Evolutionary conservation across 2,888 invertebrate species (phyloP), one percentile per base, ranked within the genome.

Genomic region (Micoletzkya japonica): DNA sequence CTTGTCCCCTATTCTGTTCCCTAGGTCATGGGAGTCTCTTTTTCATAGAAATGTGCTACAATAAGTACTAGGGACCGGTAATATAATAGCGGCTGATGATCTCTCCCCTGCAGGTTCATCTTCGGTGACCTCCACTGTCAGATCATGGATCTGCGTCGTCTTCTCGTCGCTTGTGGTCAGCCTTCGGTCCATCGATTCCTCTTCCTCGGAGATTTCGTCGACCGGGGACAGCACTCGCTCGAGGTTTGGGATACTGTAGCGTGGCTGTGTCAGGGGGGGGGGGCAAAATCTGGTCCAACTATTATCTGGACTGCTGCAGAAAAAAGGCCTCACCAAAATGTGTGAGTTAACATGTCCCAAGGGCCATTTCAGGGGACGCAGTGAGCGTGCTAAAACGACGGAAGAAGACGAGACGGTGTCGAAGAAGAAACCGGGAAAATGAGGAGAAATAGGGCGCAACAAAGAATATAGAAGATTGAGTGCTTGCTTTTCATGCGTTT

Each of bases 151-250:
- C 56, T 66, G 7, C 54, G 56, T 26, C 28, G 60, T 17, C 37
- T 60, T 4, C 30, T 60, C 24, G 39, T 39, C 39, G 44, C 44
- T 14, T 66, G 66, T 26, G 56, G 66, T 20, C 56, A 37, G 20
- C 66, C 66, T 14, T 36, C 6, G 20, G 28, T 20, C 26, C 54
- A 66, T 24, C 26, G 66, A 3, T 56, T 56, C 56, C 56, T 66
- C 3, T 66, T 66, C 56, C 66, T 66, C 28, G 66, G 66, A 6
- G 66, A 66, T 34, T 66, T 56, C 17, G 66, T 66, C n/a, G 66
- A 66, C 39, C 36, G 66, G 56, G 66, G 66, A 66, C 26, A 2
- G 14, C 66, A 66, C 26, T 66, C 66, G 20, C 20, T 66, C 7
- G 66, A 56, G 39, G 66, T 66, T 28, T 2, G 36, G 20, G 10